These are phyloP conservation scores for Trichonephila inaurata DNA, from an alignment of 1,140 invertebrate species.

Conservation along the genomic window DNA sequence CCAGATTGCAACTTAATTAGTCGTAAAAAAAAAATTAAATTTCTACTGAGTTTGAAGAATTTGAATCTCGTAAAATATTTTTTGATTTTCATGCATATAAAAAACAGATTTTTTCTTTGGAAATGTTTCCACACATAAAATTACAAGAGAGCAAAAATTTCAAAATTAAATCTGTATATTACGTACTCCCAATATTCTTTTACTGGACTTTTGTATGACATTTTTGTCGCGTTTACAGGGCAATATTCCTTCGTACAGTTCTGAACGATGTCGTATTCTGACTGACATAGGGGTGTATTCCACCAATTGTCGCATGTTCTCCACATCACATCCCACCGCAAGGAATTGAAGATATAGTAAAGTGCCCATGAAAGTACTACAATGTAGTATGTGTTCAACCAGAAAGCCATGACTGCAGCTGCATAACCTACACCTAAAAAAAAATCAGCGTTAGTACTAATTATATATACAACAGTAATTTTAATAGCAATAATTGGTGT, in stretches of 20 bases:
- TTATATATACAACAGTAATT: neutral
- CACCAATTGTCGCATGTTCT: slow-evolving; percentile 95
- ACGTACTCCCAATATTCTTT: slow-evolving; percentile 98
- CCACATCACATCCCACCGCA: slow-evolving; percentile 95
- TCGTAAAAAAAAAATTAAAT: too few relatives aligned
- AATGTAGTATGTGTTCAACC: slow-evolving; percentile 99
- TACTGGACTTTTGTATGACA: slow-evolving; percentile 84
- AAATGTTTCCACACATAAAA: too few relatives aligned
- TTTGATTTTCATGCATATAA: too few relatives aligned
- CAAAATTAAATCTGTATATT: neutral
- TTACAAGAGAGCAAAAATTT: too few relatives aligned
- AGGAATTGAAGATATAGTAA: slow-evolving; percentile 97
- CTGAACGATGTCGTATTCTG: slow-evolving; percentile 80
- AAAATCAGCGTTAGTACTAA: neutral
- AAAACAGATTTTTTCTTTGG: too few relatives aligned
- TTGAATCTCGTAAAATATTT: too few relatives aligned
- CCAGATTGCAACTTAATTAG: too few relatives aligned
- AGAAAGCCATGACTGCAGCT: slow-evolving; percentile 98
- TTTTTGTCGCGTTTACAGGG: slow-evolving; percentile 77
- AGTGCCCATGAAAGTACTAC: slow-evolving; percentile 99
- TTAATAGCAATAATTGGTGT: too few relatives aligned
- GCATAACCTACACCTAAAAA: slow-evolving; percentile 96
- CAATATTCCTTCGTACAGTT: slow-evolving; percentile 79
- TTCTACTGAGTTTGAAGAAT: too few relatives aligned
- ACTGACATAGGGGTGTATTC: slow-evolving; percentile 87